A percentile compares a stretch with the other conserved stretches of the same genome.
These are phyloP conservation scores for Oceanodroma tethys DNA, from an alignment of 2,113 vertebrate genomes.

Conservation along the genomic window DNA sequence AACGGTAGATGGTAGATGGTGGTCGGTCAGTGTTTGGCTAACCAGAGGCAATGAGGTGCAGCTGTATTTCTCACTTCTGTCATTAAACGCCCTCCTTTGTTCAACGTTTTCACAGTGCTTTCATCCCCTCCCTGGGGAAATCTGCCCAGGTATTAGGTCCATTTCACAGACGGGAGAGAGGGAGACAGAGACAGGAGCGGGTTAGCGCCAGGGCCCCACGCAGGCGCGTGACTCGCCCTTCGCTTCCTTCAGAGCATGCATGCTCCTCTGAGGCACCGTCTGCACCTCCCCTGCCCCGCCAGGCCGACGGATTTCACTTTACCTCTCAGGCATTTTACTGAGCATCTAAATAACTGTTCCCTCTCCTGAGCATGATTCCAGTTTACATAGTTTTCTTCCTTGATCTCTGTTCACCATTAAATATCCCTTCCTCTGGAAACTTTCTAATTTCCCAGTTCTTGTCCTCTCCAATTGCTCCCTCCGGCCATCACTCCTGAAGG, in stretches of 20 bases:
- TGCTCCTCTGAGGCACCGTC: neutral
- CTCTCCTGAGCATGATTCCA: neutral
- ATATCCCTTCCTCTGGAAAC: neutral
- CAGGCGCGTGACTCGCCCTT: rapidly evolving
- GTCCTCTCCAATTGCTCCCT: neutral
- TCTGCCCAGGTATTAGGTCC: neutral
- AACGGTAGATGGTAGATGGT: rapidly evolving
- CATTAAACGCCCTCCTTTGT: neutral
- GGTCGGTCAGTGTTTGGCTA: neutral
- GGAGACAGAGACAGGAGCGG: neutral
- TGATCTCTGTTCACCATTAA: neutral
- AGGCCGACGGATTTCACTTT: neutral
- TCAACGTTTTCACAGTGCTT: neutral
- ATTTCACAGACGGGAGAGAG: neutral
- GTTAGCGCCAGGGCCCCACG: neutral
- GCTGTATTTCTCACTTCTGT: neutral
- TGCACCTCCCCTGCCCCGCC: neutral
- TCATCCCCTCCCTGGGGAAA: neutral
- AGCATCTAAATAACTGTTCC: neutral
- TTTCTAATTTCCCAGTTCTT: neutral
- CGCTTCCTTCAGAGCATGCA: rapidly evolving
- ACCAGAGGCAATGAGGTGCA: neutral
- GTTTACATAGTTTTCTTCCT: neutral
- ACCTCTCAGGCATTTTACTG: neutral
- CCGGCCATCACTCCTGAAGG: neutral